A percentile compares a stretch with the other conserved stretches of the same genome.
Evolutionary conservation across 2,888 invertebrate genomes (phyloP).

Genomic region (Plagodis pulveraria): DNA sequence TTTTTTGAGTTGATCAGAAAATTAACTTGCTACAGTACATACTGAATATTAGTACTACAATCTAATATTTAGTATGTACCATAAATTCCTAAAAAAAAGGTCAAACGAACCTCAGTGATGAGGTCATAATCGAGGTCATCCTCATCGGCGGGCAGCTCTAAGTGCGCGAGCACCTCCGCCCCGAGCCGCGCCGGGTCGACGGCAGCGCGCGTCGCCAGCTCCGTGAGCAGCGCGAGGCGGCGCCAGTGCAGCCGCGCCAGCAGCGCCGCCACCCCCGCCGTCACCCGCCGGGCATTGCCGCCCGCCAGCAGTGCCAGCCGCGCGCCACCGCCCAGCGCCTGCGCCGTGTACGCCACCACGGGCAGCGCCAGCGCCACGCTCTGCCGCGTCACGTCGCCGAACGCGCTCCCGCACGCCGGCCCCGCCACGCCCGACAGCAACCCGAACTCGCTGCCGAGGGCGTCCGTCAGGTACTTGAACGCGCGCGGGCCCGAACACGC

Average conservation of each 20-base stretch:
- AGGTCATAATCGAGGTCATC: slow-evolving; percentile 45
- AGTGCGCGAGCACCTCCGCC: slow-evolving; percentile 53
- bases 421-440: slow-evolving; percentile 66
- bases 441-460: slow-evolving; percentile 64
- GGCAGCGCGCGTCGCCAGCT: slow-evolving; percentile 56
- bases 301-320: slow-evolving; percentile 56
- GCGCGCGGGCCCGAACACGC: slow-evolving; percentile 64
- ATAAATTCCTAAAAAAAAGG: background rate
- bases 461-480: slow-evolving; percentile 63
- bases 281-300: slow-evolving; percentile 50
- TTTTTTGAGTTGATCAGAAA: too few relatives aligned
- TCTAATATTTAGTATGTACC: too few relatives aligned
- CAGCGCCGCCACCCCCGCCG: slow-evolving; percentile 50
- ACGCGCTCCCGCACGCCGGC: slow-evolving; percentile 69
- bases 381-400: slow-evolving; percentile 66
- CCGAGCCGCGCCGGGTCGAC: slow-evolving; percentile 53
- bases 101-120: slow-evolving; percentile 15
- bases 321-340: slow-evolving; percentile 47
- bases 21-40: too few relatives aligned
- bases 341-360: slow-evolving; percentile 64
- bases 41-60: too few relatives aligned
- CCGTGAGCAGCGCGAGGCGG: slow-evolving; percentile 62
- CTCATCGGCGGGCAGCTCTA: slow-evolving; percentile 68
- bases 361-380: slow-evolving; percentile 61
- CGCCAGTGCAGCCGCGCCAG: slow-evolving; percentile 56